Percentiles rank a stretch among this genome's conserved stretches.
Evolutionary conservation across 2,113 vertebrate genomes (phyloP).

Genomic region (Thunnus maccoyii): DNA sequence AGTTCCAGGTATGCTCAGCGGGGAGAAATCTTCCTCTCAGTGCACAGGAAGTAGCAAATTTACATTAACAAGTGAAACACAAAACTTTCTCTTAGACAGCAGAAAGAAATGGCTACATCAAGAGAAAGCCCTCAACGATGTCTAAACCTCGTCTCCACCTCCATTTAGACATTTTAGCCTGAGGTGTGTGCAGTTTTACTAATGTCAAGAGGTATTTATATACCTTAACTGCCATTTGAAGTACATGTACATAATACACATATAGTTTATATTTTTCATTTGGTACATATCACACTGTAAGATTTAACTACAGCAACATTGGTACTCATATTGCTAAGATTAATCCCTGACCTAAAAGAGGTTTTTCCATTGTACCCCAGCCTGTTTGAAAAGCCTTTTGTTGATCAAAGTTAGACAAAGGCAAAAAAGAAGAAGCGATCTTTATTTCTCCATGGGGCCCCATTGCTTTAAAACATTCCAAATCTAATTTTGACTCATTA

Average conservation of each 20-base stretch:
- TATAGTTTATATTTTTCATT: background rate
- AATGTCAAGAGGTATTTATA: too few species aligned
- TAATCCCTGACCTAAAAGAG: background rate
- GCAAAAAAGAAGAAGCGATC: background rate
- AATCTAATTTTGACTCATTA: constrained; percentile 76
- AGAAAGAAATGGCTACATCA: background rate
- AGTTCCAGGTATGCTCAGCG: constrained; percentile 19
- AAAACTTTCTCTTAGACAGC: constrained; percentile 10
- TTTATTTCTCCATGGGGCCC: constrained; percentile 19
- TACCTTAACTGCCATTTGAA: background rate
- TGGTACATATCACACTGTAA: background rate
- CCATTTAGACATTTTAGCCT: background rate
- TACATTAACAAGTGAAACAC: constrained; percentile 6
- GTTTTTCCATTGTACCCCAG: background rate
- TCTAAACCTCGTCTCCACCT: constrained; percentile 6
- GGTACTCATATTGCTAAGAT: background rate
- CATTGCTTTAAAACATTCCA: constrained; percentile 65
- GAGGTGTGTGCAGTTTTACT: background rate
- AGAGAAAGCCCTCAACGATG: background rate
- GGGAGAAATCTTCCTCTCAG: background rate
- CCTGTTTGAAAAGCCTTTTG: constrained; percentile 36
- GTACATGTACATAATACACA: background rate
- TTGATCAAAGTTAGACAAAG: constrained; percentile 41
- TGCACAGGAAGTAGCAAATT: constrained; percentile 21
- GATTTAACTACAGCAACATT: background rate